phyloP scores from a whole-genome alignment of 2,113 vertebrate species.

The Pimephales promelas region DNA sequence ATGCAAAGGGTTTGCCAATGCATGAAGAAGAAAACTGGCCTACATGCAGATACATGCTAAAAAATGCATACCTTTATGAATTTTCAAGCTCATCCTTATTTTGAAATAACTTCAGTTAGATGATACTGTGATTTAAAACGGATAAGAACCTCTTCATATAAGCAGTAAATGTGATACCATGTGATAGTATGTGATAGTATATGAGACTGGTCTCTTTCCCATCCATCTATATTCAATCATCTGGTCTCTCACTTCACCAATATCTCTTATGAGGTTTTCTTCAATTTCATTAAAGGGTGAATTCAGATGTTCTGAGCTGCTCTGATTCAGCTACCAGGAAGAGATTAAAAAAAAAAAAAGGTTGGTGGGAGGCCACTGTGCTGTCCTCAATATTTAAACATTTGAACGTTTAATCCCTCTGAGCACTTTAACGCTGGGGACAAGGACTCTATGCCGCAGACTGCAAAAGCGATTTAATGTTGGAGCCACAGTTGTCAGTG shows the following conservation, averaged over 20 bases:
- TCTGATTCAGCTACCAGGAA: slow-evolving; percentile 36
- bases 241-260: not conserved
- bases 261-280: slow-evolving; percentile 2
- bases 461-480: slow-evolving; percentile 32
- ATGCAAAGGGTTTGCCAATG: too few species aligned
- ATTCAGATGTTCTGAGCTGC: slow-evolving; percentile 29
- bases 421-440: slow-evolving; percentile 38
- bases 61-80: not conserved
- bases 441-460: not conserved
- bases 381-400: slow-evolving; percentile 69
- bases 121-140: not conserved
- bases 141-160: not conserved
- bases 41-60: not conserved
- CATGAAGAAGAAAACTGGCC: not conserved
- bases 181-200: too few species aligned
- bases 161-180: not conserved
- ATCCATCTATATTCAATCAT: slow-evolving; percentile 17
- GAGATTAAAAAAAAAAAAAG: slow-evolving; percentile 60
- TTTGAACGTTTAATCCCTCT: slow-evolving; percentile 59
- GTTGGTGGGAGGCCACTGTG: slow-evolving; percentile 54
- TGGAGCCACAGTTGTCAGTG: slow-evolving; percentile 33
- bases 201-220: not conserved
- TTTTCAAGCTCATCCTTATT: not conserved
- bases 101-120: not conserved
- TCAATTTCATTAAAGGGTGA: slow-evolving; percentile 38